phyloP scores from a whole-genome alignment of 2,888 invertebrate genomes.

The Synergus umbraculus region DNA sequence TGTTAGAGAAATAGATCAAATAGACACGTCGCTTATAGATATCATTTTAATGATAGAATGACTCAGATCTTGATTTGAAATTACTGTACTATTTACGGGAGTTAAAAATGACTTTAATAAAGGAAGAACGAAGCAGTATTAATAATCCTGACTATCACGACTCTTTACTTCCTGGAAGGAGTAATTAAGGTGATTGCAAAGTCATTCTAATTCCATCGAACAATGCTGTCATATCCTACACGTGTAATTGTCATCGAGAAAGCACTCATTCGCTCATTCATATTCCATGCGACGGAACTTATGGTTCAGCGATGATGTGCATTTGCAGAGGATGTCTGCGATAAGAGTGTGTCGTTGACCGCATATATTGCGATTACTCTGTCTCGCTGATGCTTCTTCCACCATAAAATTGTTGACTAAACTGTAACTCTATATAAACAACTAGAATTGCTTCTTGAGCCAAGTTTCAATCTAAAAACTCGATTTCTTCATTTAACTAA shows the following conservation, averaged over 20 bases:
- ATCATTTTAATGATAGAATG: too few species aligned
- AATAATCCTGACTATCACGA: slow-evolving; percentile 21
- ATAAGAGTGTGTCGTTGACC: slow-evolving; percentile 66
- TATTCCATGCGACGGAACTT: slow-evolving; percentile 45
- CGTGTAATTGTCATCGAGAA: slow-evolving; percentile 36
- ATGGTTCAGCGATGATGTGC: slow-evolving; percentile 43
- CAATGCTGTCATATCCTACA: slow-evolving; percentile 29
- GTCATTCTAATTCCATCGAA: slow-evolving; percentile 40
- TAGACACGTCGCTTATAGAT: background rate
- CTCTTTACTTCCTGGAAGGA: slow-evolving; percentile 28
- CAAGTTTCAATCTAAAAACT: too few species aligned
- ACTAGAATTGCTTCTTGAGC: background rate
- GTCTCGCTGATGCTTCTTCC: slow-evolving; percentile 9
- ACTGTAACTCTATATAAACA: background rate
- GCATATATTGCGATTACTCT: slow-evolving; percentile 53
- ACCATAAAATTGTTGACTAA: background rate
- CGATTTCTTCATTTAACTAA: too few species aligned
- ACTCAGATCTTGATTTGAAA: background rate
- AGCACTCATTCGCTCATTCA: slow-evolving; percentile 41
- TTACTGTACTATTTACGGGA: background rate
- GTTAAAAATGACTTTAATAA: slow-evolving; percentile 13
- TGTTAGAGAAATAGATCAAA: too few species aligned
- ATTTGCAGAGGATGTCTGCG: slow-evolving; percentile 59
- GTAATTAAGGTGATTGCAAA: slow-evolving; percentile 31
- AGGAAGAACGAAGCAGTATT: slow-evolving; percentile 19